Base-by-base conservation (phyloP, 92 coral and sea anemone genomes). In the Isaurus tuberculatus region DNA sequence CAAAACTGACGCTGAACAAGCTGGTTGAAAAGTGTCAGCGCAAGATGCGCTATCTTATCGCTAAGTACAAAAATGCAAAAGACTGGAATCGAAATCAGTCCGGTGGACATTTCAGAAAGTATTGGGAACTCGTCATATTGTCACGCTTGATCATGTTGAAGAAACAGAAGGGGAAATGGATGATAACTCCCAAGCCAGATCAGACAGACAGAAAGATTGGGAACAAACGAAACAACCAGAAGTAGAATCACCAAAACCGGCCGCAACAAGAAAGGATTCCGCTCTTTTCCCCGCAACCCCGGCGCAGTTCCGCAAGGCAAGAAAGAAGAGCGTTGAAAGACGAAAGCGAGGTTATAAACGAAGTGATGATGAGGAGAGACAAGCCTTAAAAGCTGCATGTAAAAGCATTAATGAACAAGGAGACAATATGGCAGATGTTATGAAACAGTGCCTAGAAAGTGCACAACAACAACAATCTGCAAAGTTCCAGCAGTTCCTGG, bases 281-380 rank as follows among this genome's bases (percentile, higher is more conserved):
- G 60, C 60, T 51, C 60, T 51, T 51, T 51, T n/a, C 60, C 60
- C 60, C 60, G 60, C 60, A 51, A 51, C 60, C 60, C 60, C 60
- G 16, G 60, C 20, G 60, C 60, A 51, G 60, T 51, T 51, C 60
- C 60, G 60, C 60, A 51, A 51, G 34, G 34, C 70, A 25, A 25
- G 33, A 13, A 64, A 64, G 61, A 84, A 58, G 87, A 72, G 46
- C 19, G 65, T 53, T 30, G 79, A 82, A 40, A 82, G 51, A 46
- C 60, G 60, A 16, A 51, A 51, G 60, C 60, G 60, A 51, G 36
- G 79, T 49, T n/a, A 82, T 82, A 44, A 65, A 80, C 43, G 71
- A 80, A 22, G 48, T 70, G 67, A 75, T 14, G 82, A 75, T 19
- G 82, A 75, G 68, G 82, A 64, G 70, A 64, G 36, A 64, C 70